These are phyloP conservation scores for Anhinga rufa DNA, from an alignment of 2,113 vertebrate species.

Conservation along the genomic window DNA sequence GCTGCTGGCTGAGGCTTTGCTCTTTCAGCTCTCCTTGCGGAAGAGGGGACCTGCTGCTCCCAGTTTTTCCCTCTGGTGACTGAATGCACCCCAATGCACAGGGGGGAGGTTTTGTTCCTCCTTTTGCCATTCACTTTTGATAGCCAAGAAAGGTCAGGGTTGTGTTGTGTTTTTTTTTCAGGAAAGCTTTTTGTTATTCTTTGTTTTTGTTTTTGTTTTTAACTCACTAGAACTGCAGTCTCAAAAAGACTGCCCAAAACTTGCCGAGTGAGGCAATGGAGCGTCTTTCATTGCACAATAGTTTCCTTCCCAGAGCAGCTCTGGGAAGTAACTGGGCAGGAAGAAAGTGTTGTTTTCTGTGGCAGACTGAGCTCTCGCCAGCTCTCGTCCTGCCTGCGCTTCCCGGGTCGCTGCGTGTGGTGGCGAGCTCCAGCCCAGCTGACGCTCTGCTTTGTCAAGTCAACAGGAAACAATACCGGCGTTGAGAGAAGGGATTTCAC, in stretches of 20 bases:
- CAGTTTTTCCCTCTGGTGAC: fast-evolving
- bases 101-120: neutral
- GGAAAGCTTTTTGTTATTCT: neutral
- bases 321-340: neutral
- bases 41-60: neutral
- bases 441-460: fast-evolving
- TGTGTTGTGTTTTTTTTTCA: too few species aligned
- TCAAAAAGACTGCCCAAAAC: fast-evolving
- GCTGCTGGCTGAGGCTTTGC: neutral
- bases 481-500: neutral
- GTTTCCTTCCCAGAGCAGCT: neutral
- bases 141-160: neutral
- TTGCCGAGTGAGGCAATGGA: neutral
- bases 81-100: too few species aligned
- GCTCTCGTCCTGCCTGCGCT: fast-evolving
- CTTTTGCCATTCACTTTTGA: neutral
- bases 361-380: fast-evolving
- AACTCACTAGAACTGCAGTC: neutral
- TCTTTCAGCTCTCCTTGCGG: neutral
- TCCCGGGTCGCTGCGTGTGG: fast-evolving
- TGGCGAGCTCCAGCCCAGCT: neutral
- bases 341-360: neutral
- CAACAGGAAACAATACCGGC: neutral
- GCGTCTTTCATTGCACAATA: neutral
- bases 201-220: neutral